phyloP scores from a whole-genome alignment of 92 coral and sea anemone genomes.

The Pocillopora meandrina region DNA sequence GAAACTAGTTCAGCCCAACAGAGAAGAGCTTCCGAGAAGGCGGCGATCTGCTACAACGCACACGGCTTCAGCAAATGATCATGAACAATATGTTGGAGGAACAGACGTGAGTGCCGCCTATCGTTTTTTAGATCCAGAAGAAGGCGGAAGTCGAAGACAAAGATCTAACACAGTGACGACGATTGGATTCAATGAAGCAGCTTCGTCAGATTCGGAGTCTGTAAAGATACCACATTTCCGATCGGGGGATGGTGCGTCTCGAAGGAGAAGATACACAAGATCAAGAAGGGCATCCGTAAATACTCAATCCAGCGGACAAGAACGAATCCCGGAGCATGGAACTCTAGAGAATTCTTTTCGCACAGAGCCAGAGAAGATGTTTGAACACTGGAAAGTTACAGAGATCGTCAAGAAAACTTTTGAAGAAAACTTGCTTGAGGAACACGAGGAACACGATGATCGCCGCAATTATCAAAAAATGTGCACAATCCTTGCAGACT shows the following conservation, averaged over 20 bases:
- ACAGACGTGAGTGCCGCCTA: not conserved
- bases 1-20: not conserved
- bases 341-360: conserved; percentile 46
- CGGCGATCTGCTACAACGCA: not conserved
- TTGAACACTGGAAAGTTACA: conserved; percentile 56
- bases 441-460: conserved; percentile 43
- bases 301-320: not conserved
- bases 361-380: conserved; percentile 65
- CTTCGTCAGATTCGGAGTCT: not conserved
- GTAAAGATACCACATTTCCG: conserved; percentile 3
- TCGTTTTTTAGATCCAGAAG: not conserved
- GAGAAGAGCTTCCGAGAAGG: not conserved
- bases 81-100: not conserved
- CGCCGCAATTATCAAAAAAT: conserved; percentile 48
- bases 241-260: not conserved
- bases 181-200: conserved; percentile 1
- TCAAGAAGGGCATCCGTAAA: not conserved
- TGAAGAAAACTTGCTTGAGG: conserved; percentile 39
- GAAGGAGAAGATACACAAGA: not conserved
- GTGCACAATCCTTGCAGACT: conserved; percentile 59
- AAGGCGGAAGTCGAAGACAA: conserved; percentile 10
- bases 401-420: conserved; percentile 65
- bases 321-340: not conserved
- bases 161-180: conserved; percentile 32
- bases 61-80: not conserved